Conservation (phyloP, 2,797 vertebrate species). For the Oreortyx pictus region DNA sequence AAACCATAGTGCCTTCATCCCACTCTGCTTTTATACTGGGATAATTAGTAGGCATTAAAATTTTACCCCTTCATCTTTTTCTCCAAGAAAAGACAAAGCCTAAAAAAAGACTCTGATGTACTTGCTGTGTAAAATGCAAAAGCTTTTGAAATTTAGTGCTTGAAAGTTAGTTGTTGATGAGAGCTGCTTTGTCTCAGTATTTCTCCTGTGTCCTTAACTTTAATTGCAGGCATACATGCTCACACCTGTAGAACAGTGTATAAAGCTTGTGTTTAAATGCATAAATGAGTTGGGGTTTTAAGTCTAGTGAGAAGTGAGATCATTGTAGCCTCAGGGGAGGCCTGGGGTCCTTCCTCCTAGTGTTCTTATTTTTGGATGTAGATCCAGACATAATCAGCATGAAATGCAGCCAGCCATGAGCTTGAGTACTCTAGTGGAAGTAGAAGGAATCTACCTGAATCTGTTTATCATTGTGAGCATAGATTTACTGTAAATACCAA, state of each 20-base stretch:
- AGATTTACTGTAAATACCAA: background rate
- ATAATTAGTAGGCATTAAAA: constrained; percentile 24
- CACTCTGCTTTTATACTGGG: constrained; percentile 21
- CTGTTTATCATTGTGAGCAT: background rate
- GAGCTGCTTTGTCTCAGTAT: background rate
- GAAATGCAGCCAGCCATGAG: background rate
- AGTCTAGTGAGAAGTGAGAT: background rate
- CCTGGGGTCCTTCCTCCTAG: background rate
- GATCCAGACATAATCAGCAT: background rate
- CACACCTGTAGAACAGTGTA: background rate
- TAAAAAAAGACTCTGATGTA: background rate
- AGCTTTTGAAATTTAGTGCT: background rate
- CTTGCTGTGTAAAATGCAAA: background rate
- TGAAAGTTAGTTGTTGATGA: background rate
- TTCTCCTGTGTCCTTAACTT: background rate
- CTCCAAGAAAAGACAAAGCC: background rate
- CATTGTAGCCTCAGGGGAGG: background rate
- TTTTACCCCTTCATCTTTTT: constrained; percentile 9
- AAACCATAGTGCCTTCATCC: background rate
- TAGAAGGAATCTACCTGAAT: background rate
- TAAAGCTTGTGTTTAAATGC: background rate
- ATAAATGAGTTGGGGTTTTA: background rate
- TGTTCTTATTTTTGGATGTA: background rate
- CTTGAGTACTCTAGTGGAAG: background rate
- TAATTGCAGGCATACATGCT: background rate